Conservation (phyloP, 2,888 invertebrate species). For the Tipula vernalis region DNA sequence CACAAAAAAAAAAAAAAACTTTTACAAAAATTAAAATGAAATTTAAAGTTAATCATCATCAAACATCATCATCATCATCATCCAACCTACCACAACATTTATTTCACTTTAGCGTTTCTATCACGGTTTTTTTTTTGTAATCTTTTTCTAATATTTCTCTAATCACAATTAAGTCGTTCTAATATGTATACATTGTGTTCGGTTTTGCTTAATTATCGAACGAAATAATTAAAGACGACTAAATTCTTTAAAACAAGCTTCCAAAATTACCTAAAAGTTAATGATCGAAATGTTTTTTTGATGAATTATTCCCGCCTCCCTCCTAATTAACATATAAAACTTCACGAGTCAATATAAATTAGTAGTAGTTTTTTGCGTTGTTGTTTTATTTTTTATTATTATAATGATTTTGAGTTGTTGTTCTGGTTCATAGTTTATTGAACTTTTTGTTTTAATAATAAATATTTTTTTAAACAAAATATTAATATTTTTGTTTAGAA, state of each 20-base stretch:
- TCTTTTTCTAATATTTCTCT: neutral
- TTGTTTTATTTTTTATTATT: neutral
- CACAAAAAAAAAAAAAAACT: neutral
- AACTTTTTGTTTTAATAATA: neutral
- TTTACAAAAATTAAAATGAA: neutral
- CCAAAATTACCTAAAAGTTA: neutral
- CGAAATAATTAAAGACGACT: neutral
- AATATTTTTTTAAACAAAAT: neutral
- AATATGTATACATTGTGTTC: neutral
- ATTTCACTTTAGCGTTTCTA: neutral
- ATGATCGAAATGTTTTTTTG: neutral
- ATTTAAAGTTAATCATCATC: neutral
- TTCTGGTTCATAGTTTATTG: neutral
- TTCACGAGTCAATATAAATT: neutral
- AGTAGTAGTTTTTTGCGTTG: neutral
- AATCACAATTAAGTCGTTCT: neutral
- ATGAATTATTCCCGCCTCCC: neutral
- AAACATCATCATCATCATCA: neutral
- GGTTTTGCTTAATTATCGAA: neutral
- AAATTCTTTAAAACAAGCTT: neutral
- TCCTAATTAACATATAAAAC: neutral
- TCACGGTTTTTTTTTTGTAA: neutral
- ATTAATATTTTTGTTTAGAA: neutral
- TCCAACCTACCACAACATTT: neutral
- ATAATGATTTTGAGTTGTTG: neutral